Evolutionary conservation across 2,113 vertebrate genomes (phyloP).

Genomic region (Cyprinodon tularosa): DNA sequence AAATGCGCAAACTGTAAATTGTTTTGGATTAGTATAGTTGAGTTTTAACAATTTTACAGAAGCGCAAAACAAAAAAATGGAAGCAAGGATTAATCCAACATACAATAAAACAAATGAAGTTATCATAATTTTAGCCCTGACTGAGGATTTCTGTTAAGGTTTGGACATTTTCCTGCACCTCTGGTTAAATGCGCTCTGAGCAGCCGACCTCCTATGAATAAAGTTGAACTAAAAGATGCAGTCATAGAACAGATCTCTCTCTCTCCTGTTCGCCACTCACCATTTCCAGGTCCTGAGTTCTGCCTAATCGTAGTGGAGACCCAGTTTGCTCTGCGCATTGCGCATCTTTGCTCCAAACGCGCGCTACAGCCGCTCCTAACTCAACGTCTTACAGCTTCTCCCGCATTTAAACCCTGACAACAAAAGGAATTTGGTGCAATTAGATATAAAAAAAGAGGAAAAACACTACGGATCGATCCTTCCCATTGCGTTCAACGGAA

Average conservation of each 20-base stretch:
- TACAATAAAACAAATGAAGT: not conserved
- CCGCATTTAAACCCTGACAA: constrained; percentile 92
- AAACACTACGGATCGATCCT: constrained; percentile 84
- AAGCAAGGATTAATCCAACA: too few species aligned
- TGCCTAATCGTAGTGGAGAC: constrained; percentile 70
- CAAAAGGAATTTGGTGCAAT: constrained; percentile 88
- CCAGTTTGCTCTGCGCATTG: constrained; percentile 67
- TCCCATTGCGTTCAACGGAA: constrained; percentile 85
- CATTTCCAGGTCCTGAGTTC: constrained; percentile 67
- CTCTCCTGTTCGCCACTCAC: constrained; percentile 72
- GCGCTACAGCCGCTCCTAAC: constrained; percentile 85
- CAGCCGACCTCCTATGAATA: not conserved
- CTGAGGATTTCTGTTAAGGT: not conserved
- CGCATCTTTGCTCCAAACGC: constrained; percentile 71
- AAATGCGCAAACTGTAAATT: too few species aligned
- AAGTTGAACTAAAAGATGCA: constrained; percentile 9
- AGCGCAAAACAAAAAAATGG: too few species aligned
- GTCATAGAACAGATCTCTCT: constrained; percentile 11
- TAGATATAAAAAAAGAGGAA: constrained; percentile 65
- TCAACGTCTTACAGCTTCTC: constrained; percentile 89
- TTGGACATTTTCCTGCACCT: constrained; percentile 5
- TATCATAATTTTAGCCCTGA: not conserved
- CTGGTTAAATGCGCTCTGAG: not conserved
- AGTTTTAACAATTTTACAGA: too few species aligned
- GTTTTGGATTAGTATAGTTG: too few species aligned